Percentiles rank a stretch among this genome's conserved stretches.
Conservation (phyloP, 2,113 vertebrate species). For the Archilochus colubris region DNA sequence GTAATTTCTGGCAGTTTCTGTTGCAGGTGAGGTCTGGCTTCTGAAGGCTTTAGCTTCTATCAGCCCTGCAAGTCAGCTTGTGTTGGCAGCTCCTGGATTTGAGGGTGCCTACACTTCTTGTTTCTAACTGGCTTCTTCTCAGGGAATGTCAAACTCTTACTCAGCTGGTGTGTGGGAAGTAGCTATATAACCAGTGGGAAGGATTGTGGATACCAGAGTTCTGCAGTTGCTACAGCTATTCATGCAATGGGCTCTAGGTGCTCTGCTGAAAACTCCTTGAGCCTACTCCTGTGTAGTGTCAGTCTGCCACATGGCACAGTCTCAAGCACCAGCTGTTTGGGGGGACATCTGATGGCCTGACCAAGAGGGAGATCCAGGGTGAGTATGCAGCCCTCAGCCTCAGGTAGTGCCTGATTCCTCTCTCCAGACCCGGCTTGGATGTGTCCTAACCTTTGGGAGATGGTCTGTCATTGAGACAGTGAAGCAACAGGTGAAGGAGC, state of each 20-base stretch:
- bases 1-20: slow-evolving; percentile 11
- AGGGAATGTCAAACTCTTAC: background rate
- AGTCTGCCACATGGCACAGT: background rate
- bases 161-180: background rate
- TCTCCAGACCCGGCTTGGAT: background rate
- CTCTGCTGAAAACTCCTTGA: background rate
- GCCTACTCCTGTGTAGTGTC: background rate
- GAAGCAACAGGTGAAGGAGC: background rate
- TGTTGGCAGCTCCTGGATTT: background rate
- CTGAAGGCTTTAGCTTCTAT: background rate
- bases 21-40: background rate
- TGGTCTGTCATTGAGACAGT: background rate
- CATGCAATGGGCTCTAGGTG: background rate
- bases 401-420: background rate
- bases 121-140: background rate
- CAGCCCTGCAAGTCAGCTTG: background rate
- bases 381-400: background rate
- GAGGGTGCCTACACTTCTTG: background rate
- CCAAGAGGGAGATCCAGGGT: accelerated
- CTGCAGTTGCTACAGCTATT: background rate
- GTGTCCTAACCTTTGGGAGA: background rate
- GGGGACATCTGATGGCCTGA: background rate
- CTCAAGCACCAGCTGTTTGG: background rate
- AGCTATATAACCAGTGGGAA: background rate
- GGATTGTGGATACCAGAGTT: background rate